Evolutionary conservation across 53 echinoderm and acorn worm species (phyloP), one percentile per base, ranked within the genome.

Genomic region (Patiria pectinifera): DNA sequence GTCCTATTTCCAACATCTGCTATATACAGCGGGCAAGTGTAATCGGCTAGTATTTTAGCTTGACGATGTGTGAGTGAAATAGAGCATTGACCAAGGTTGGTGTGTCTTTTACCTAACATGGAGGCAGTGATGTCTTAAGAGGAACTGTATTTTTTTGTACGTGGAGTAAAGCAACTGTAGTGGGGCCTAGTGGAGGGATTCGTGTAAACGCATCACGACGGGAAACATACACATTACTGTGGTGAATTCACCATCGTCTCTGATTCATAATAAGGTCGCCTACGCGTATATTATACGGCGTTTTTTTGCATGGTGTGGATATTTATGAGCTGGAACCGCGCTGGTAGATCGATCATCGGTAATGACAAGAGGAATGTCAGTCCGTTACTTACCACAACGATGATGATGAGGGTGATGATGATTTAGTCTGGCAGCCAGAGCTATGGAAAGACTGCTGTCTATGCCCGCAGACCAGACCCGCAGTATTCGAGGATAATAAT

Each of bases 401-500:
- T 69, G 85, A 49, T 86, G 58, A 35, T 76, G 60, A 49, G 46
- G 59, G 45, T 60, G 87, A 76, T 77, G 88, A 78, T 77, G 78
- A 25, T 53, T 60, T 48, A 59, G 63, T 44, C 18, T 77, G 88
- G 60, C 78, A 62, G 88, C 23, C 77, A 88, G 61, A 44, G 88
- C 58, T 88, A 78, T 88, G 86, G 86, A 86, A 86, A 86, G 62
- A 86, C 46, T 48, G 44, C 59, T 75, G 61, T 76, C 61, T 47
- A 77, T 60, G 23, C 25, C 58, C n/a, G 48, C 70, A 71, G 24
- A 86, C 86, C 62, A 44, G 74, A 86, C n/a, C 48, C 11, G 69
- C 43, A 71, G 63, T 71, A 46, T 24, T 78, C 45, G 16, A 45
- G 59, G 80, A 79, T 58, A 84, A 84, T 62, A 59, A 90, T 90